Percentiles rank a stretch among this genome's conserved stretches.
phyloP scores from a whole-genome alignment of 2,888 invertebrate species.

The Philereme transversata region DNA sequence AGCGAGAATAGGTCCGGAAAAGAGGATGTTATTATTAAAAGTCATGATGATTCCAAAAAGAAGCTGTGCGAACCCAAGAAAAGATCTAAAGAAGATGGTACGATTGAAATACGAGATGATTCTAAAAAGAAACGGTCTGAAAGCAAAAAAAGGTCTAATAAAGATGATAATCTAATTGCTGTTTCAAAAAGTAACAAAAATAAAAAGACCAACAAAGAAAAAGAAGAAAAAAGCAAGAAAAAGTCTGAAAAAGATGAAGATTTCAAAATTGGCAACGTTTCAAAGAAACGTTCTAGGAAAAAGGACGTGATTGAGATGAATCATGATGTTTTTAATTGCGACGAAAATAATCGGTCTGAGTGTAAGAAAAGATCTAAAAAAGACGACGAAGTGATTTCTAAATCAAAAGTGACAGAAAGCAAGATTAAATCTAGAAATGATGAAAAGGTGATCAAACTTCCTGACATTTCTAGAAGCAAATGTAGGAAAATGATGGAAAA shows the following conservation, averaged over 20 bases:
- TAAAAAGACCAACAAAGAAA: conserved; percentile 5
- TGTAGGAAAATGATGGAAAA: neutral
- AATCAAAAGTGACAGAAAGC: neutral
- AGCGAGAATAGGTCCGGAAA: no score
- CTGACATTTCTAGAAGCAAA: no score
- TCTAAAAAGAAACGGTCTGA: no score
- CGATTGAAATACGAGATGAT: neutral
- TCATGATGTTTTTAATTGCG: neutral
- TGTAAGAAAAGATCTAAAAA: conserved; percentile 3
- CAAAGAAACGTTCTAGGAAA: no score
- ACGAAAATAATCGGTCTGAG: neutral
- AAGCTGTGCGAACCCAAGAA: no score
- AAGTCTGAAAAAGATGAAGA: neutral
- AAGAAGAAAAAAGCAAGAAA: conserved; percentile 6
- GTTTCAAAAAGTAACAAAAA: neutral
- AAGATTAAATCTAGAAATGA: neutral
- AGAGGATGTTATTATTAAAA: no score
- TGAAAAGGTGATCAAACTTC: neutral
- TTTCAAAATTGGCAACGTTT: no score
- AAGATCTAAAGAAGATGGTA: no score
- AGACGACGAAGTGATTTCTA: neutral
- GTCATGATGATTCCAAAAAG: no score
- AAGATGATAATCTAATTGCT: no score
- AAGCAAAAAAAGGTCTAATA: no score
- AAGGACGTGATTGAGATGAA: conserved; percentile 3